Base-by-base conservation (phyloP, 2,113 vertebrate genomes). In the Proterorhinus semilunaris region DNA sequence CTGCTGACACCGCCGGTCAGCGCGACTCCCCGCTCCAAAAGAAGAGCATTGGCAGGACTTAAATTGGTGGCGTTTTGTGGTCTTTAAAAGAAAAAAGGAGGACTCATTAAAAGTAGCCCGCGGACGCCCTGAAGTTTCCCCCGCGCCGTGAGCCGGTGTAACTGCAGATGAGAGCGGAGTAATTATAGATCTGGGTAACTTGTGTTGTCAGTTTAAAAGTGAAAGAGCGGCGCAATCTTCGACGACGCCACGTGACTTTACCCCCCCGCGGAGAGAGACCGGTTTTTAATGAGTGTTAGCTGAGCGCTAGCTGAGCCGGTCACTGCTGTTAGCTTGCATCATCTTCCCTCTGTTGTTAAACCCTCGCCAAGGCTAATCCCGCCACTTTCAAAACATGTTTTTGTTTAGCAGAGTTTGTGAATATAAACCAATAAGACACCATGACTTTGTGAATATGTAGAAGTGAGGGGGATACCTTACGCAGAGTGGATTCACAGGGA, bases 31-130 rank as follows among this genome's bases (percentile, higher is more conserved):
- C 92, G 95, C 93, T 94, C 93, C 95, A 93, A 94, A 93, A 91
- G 88, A 91, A 94, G 93, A 92, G 94, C 96, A 96, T 96, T 98
- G 96, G 94, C 94, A 96, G 93, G 93, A 94, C 95, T 94, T 96
- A 96, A 97, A 98, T 98, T 96, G 95, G 95, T 96, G 94, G 93
- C 91, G 91, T 96, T 96, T 96, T 96, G 95, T 96, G 92, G 90
- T 94, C 93, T 93, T 94, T 89, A 93, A 95, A 61, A 45, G 58
- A n/a, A 61, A 61, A 61, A 61, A 95, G 91, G 80, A 92, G 92
- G 93, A 93, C 97, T 99, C 96, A 97, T 99, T 99, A 99, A 96
- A 98, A 94, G 88, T 89, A 89, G 70, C 81, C 91, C 87, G 81
- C 79, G 93, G 93, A 88, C 90, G 85, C 92, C 92, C 91, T 93